Conservation (phyloP, 2,797 vertebrate genomes). For the Lutjanus argentimaculatus region DNA sequence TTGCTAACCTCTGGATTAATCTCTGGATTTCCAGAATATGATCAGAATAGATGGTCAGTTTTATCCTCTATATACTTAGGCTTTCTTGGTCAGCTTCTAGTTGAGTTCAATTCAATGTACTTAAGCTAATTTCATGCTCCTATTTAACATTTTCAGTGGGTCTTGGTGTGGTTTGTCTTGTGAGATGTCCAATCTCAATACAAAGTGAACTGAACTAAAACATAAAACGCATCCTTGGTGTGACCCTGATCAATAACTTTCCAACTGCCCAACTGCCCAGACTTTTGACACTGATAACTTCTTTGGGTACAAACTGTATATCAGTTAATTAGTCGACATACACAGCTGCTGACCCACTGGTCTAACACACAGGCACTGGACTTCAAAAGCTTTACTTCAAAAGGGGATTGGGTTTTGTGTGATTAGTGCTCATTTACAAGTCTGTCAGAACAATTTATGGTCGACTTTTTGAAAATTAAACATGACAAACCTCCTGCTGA, state of each 20-base stretch:
- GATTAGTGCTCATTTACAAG: neutral
- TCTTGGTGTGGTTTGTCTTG: neutral
- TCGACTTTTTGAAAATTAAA: neutral
- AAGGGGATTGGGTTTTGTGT: neutral
- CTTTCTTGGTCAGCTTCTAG: no score
- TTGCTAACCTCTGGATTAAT: no score
- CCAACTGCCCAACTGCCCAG: neutral
- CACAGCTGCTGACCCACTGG: accelerated
- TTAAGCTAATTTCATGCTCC: no score
- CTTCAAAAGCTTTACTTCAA: neutral
- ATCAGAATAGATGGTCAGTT: no score
- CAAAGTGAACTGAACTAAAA: neutral
- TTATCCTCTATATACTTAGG: no score
- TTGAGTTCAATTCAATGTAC: no score
- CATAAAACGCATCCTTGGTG: neutral
- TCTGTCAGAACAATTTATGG: neutral
- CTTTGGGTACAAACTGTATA: neutral
- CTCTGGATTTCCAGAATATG: no score
- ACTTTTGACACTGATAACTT: neutral
- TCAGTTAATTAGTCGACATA: neutral
- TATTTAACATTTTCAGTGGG: no score
- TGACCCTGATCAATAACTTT: neutral
- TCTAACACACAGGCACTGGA: neutral
- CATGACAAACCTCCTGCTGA: neutral
- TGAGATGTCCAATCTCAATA: neutral